A percentile compares a stretch with the other conserved stretches of the same genome.
These are phyloP conservation scores for Halcyon smyrnensis DNA, from an alignment of 2,797 vertebrate species.

Conservation along the genomic window DNA sequence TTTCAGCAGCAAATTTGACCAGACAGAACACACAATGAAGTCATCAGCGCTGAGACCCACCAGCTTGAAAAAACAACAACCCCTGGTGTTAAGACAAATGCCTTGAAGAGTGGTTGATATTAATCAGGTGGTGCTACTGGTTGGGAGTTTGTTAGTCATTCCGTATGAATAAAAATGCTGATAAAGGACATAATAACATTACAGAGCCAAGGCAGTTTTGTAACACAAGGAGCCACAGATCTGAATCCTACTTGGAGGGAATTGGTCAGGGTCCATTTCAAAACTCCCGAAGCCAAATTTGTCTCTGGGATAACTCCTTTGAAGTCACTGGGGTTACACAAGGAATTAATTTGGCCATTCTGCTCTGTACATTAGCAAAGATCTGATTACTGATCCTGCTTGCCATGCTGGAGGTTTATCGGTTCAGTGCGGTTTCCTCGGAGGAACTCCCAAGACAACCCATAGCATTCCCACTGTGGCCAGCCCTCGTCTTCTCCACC, in stretches of 20 bases:
- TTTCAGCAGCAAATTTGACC: slow-evolving; percentile 61
- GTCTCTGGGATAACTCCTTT: slow-evolving; percentile 35
- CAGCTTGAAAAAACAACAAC: slow-evolving; percentile 52
- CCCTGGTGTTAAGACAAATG: slow-evolving; percentile 68
- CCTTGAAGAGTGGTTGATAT: slow-evolving; percentile 69
- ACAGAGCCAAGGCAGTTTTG: slow-evolving; percentile 32
- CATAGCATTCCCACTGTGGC: not conserved
- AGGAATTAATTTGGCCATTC: slow-evolving; percentile 50
- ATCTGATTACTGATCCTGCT: not conserved
- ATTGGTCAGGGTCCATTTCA: slow-evolving; percentile 52
- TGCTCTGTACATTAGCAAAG: not conserved
- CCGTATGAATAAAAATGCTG: slow-evolving; percentile 39
- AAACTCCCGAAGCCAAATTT: slow-evolving; percentile 50
- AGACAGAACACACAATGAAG: slow-evolving; percentile 68
- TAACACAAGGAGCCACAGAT: slow-evolving; percentile 50
- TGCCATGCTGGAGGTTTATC: not conserved
- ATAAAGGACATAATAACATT: slow-evolving; percentile 39
- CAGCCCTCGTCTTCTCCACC: not conserved
- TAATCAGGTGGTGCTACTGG: slow-evolving; percentile 70
- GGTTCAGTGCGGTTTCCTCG: slow-evolving; percentile 11
- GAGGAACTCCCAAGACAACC: not conserved
- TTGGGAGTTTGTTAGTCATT: slow-evolving; percentile 59
- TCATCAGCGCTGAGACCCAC: slow-evolving; percentile 59
- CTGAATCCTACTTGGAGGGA: slow-evolving; percentile 4
- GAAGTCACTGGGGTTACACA: slow-evolving; percentile 46